A percentile compares a stretch with the other conserved stretches of the same genome.
phyloP scores from a whole-genome alignment of 1,140 invertebrate species.

The Heliconius nattereri region DNA sequence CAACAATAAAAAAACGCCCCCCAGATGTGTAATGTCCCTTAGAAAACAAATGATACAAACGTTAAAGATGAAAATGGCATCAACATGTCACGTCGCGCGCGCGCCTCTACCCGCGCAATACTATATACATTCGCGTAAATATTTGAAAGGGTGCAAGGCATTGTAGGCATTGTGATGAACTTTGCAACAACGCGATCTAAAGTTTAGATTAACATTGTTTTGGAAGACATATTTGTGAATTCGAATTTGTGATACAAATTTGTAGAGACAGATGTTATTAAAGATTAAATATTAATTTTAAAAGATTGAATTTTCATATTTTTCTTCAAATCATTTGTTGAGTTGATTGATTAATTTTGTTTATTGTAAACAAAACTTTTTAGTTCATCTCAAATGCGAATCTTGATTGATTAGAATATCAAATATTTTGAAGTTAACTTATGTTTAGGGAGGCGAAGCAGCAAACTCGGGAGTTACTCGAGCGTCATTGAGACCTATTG shows the following conservation, averaged over 20 bases:
- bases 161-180: neutral
- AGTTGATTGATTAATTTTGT: too few species aligned
- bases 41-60: constrained; percentile 34
- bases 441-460: too few species aligned
- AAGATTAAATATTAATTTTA: too few species aligned
- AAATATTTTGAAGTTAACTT: too few species aligned
- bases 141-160: constrained; percentile 38
- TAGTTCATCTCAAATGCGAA: too few species aligned
- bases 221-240: constrained; percentile 1
- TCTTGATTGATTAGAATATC: too few species aligned
- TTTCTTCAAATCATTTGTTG: too few species aligned
- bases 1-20: neutral
- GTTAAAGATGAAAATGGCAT: constrained; percentile 46
- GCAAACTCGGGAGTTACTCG: too few species aligned
- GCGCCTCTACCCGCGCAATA: constrained; percentile 34
- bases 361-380: too few species aligned
- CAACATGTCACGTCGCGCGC: constrained; percentile 51
- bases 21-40: constrained; percentile 22
- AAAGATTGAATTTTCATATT: too few species aligned
- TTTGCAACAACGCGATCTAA: neutral
- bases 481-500: too few species aligned
- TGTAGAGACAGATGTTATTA: neutral
- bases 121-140: constrained; percentile 40
- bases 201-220: neutral
- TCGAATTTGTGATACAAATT: neutral